These are phyloP conservation scores for Thyatira batis DNA, from an alignment of 2,888 invertebrate species.

Conservation along the genomic window DNA sequence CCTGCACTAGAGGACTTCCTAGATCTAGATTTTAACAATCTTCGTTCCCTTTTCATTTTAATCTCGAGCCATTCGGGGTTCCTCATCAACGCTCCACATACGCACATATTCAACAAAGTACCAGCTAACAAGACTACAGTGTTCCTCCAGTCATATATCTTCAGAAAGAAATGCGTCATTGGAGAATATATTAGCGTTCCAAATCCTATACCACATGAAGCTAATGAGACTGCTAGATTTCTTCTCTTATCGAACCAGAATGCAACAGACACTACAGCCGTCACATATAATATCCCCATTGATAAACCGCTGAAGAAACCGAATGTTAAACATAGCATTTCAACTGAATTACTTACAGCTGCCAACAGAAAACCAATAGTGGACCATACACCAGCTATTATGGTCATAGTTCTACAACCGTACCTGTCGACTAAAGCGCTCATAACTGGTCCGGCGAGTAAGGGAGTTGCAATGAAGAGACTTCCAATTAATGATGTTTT, in stretches of 20 bases:
- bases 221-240: constrained; percentile 92
- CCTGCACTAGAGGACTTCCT: constrained; percentile 75
- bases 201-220: constrained; percentile 93
- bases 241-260: constrained; percentile 95
- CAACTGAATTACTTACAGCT: constrained; percentile 86
- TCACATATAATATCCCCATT: constrained; percentile 92
- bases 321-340: constrained; percentile 90
- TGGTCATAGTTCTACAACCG: constrained; percentile 89
- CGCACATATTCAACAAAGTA: constrained; percentile 91
- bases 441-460: constrained; percentile 91
- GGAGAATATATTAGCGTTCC: constrained; percentile 95
- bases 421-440: constrained; percentile 92
- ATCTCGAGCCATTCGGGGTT: constrained; percentile 91
- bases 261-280: constrained; percentile 94
- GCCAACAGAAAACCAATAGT: constrained; percentile 89
- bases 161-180: constrained; percentile 88
- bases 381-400: constrained; percentile 86
- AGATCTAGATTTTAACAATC: constrained; percentile 60
- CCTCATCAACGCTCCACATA: constrained; percentile 92
- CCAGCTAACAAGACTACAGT: constrained; percentile 89
- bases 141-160: constrained; percentile 90
- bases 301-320: constrained; percentile 92
- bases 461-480: constrained; percentile 93
- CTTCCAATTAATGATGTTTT: constrained; percentile 95
- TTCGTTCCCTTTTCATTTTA: constrained; percentile 82